phyloP scores from a whole-genome alignment of 2,888 invertebrate species.

The Invenusta paracnida region DNA sequence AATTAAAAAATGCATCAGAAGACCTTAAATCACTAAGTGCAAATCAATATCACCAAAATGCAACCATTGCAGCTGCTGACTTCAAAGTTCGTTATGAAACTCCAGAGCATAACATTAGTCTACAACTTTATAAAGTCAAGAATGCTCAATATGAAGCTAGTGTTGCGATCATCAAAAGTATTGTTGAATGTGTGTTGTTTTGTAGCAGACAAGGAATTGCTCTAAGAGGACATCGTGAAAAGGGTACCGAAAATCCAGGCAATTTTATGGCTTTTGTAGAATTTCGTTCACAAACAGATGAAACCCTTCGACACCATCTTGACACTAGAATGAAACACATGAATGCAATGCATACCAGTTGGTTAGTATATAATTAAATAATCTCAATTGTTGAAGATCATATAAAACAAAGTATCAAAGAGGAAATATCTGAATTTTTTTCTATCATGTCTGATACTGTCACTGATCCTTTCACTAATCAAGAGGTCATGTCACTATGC shows the following conservation, averaged over 20 bases:
- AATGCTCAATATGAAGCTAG: slow-evolving; percentile 27
- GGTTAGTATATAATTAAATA: slow-evolving; percentile 39
- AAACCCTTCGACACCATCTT: slow-evolving; percentile 33
- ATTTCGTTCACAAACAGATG: background rate
- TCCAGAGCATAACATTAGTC: background rate
- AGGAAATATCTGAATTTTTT: slow-evolving; percentile 24
- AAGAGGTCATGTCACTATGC: background rate
- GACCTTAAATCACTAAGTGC: background rate
- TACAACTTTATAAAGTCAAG: background rate
- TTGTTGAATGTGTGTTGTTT: slow-evolving; percentile 20
- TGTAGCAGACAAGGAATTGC: slow-evolving; percentile 41
- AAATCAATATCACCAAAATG: background rate
- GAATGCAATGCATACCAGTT: slow-evolving; percentile 42
- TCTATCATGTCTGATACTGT: background rate
- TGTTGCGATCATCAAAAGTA: slow-evolving; percentile 24
- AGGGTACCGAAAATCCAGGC: slow-evolving; percentile 7
- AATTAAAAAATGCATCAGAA: background rate
- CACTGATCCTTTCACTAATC: background rate
- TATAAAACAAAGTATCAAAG: slow-evolving; percentile 36
- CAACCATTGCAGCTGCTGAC: background rate
- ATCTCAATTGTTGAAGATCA: slow-evolving; percentile 34
- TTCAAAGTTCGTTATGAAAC: background rate
- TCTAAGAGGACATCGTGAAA: slow-evolving; percentile 42
- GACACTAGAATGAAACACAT: background rate
- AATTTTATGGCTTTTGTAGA: slow-evolving; percentile 20